Evolutionary conservation across 2,797 vertebrate species (phyloP), one percentile per base, ranked within the genome.

Genomic region (Nyctibius grandis): DNA sequence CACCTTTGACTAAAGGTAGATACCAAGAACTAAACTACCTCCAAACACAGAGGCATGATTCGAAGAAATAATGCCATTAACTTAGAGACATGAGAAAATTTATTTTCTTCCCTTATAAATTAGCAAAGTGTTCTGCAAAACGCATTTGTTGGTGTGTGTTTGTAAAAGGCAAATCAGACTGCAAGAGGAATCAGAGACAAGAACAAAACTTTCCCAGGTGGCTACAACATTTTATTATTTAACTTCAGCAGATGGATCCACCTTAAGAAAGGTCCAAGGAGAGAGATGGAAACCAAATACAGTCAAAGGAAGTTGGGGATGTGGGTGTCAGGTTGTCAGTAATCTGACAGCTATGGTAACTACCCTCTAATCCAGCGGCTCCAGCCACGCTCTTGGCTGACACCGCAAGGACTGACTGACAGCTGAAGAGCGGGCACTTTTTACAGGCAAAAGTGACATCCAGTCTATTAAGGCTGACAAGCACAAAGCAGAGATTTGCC

Each of bases 381-480:
- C 98, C 99, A 99, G 99, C 99, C 99, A 99, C 94, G 99, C 99
- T 99, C 99, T 98, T 96, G 89, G 98, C 99, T 99, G 99, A 99
- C 99, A 99, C 98, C 44, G 94, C 98, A 97, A 98, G 98, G 98
- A 98, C 98, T 99, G 99, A 99, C 99, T 99, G 99, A 99, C 99
- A 99, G 99, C 99, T 99, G 99, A 99, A 98, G 98, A 99, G 99
- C 98, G 93, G 98, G 98, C 99, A 99, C 99, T 99, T 99, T 98
- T 99, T 99, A 98, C 98, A 99, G 99, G 98, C 98, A 99, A 98
- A 99, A 99, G 99, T 99, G 99, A 99, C 99, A 99, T 99, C 98
- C 98, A 99, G 99, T 99, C 99, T 99, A 99, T 99, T 99, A 99
- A 99, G 98, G 99, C 99, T 99, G 99, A 99, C 99, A 99, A 99